A percentile compares a stretch with the other conserved stretches of the same genome.
phyloP scores from a whole-genome alignment of 64 coral and sea anemone species.

The Dendronephthya gigantea region DNA sequence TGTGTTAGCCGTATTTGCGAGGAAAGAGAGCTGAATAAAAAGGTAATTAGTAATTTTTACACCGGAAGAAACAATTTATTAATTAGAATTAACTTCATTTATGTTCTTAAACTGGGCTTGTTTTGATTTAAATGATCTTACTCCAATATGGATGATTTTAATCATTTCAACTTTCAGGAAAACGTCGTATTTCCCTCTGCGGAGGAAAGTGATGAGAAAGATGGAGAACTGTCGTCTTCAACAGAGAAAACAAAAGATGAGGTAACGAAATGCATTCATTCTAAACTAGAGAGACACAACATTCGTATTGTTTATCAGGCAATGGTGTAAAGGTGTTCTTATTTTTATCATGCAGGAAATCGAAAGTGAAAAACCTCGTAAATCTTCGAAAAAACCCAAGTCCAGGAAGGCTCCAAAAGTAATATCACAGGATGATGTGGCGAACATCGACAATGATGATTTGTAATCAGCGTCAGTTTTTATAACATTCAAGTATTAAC shows the following conservation, averaged over 20 bases:
- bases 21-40: slow-evolving; percentile 51
- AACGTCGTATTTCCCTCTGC: background rate
- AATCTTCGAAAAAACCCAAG: background rate
- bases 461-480: background rate
- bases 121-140: background rate
- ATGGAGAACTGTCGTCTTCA: background rate
- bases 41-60: slow-evolving; percentile 22
- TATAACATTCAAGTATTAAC: too few species aligned
- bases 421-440: background rate
- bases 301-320: too few species aligned
- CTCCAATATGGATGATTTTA: background rate
- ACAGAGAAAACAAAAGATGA: background rate
- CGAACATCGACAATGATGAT: background rate
- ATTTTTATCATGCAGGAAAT: background rate
- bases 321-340: too few species aligned
- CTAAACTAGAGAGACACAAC: background rate
- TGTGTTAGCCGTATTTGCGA: slow-evolving; percentile 47
- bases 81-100: background rate
- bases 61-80: background rate
- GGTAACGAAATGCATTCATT: background rate
- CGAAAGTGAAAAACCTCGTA: background rate
- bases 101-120: background rate
- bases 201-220: background rate
- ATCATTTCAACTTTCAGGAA: background rate
- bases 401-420: background rate